These are phyloP conservation scores for Altica lythri DNA, from an alignment of 2,888 invertebrate genomes.

Conservation along the genomic window DNA sequence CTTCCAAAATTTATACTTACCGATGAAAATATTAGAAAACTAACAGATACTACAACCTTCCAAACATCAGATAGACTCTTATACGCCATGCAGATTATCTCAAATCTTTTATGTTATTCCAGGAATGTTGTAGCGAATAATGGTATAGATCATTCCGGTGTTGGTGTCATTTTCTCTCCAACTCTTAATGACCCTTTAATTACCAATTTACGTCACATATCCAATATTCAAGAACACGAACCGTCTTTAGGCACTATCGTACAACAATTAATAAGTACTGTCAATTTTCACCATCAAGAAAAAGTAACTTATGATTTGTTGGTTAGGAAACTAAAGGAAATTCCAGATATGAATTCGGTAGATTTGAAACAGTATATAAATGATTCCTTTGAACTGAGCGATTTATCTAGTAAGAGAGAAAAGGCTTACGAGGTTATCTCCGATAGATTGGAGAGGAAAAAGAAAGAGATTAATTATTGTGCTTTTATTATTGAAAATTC, in stretches of 20 bases:
- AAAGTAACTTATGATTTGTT: slow-evolving; percentile 59
- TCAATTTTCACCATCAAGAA: slow-evolving; percentile 62
- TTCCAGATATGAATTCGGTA: slow-evolving; percentile 60
- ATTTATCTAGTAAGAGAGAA: slow-evolving; percentile 49
- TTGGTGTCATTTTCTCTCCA: slow-evolving; percentile 62
- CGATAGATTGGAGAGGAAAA: slow-evolving; percentile 62
- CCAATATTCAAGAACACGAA: slow-evolving; percentile 51
- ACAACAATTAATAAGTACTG: slow-evolving; percentile 62
- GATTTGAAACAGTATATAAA: slow-evolving; percentile 63
- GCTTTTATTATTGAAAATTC: slow-evolving; percentile 72
- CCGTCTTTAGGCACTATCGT: slow-evolving; percentile 62
- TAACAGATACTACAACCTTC: slow-evolving; percentile 48
- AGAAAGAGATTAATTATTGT: slow-evolving; percentile 65
- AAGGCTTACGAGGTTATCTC: slow-evolving; percentile 58
- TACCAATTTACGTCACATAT: slow-evolving; percentile 41
- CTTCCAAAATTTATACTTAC: slow-evolving; percentile 69
- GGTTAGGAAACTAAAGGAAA: slow-evolving; percentile 57
- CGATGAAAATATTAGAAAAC: slow-evolving; percentile 50
- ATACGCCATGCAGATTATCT: slow-evolving; percentile 66
- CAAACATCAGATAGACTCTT: slow-evolving; percentile 57
- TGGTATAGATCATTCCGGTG: slow-evolving; percentile 60
- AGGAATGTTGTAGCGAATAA: slow-evolving; percentile 68
- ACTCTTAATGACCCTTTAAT: slow-evolving; percentile 55
- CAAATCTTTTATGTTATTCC: slow-evolving; percentile 73
- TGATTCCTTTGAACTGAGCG: slow-evolving; percentile 44